Evolutionary conservation across 1,140 invertebrate species (phyloP), one percentile per base, ranked within the genome.

Genomic region (Plectrocnemia conspersa): DNA sequence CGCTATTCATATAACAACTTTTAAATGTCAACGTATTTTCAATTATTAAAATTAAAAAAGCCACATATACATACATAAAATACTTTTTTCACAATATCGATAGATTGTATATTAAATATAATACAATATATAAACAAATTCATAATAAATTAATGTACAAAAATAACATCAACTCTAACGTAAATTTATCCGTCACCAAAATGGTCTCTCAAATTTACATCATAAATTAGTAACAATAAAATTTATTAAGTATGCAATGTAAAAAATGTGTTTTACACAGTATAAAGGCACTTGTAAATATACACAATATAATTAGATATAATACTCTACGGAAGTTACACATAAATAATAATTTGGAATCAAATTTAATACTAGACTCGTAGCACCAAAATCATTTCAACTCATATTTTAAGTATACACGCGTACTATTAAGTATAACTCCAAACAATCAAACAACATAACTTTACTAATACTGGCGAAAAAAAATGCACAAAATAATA

Each of bases 361-460:
- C 16, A 42, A 23, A 18, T 9, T 19, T 21, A n/a, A 21, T 21
- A 21, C 10, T 42, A 16, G 11, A 42, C 10, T 21, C 16, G 40
- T 19, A 19, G 22, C 18, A 42, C 22, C 11, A 4, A 6, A 40
- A 40, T 5, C 21, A 10, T 40, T 40, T 45, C 25, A 3, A 23
- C 5, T 2, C 15, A 11, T 18, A 45, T 23, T n/a, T 23, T 21
- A 45, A 45, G 7, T 29, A 29, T 29, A 9, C 27, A 29, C 13
- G n/a, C 27, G 27, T 29, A 29, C 13, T 29, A 13, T 13, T 9
- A 29, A 29, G n/a, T 29, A 29, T 32, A 32, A 32, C 9, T 32
- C 29, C 9, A 44, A 44, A 44, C 41, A 44, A 44, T 44, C 7
- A 13, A 44, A 44, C 22, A 23, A 44, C 25, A 44, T 13, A 44